A percentile compares a stretch with the other conserved stretches of the same genome.
Evolutionary conservation across 64 coral and sea anemone species (phyloP).

Genomic region (Cladopsammia gracilis): DNA sequence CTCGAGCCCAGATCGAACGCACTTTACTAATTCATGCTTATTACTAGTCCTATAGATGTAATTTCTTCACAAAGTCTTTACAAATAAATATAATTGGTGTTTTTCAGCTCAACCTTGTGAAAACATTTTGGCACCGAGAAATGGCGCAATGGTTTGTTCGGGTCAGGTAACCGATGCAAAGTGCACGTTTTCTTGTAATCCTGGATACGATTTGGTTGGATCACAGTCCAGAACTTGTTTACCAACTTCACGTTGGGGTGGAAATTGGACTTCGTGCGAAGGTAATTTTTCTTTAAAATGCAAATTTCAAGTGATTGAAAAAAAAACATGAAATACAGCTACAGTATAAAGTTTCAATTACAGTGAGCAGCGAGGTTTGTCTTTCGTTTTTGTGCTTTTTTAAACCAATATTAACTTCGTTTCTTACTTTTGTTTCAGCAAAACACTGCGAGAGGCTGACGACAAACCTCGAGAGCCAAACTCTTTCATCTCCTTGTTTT

Average conservation of each 20-base stretch:
- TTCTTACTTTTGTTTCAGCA: background rate
- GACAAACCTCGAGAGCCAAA: background rate
- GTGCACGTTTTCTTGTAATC: slow-evolving; percentile 49
- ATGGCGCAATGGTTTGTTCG: slow-evolving; percentile 50
- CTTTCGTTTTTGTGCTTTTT: background rate
- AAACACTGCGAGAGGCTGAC: background rate
- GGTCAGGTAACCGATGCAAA: slow-evolving; percentile 5
- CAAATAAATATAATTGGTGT: too few species aligned
- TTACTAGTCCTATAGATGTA: too few species aligned
- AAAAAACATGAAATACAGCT: background rate
- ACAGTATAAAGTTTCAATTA: background rate
- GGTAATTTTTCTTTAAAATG: too few species aligned
- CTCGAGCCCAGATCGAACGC: too few species aligned
- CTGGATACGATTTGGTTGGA: slow-evolving; percentile 27
- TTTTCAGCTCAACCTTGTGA: slow-evolving; percentile 62
- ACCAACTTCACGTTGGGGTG: slow-evolving; percentile 51
- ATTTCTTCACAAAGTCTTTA: too few species aligned
- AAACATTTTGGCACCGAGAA: background rate
- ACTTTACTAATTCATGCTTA: too few species aligned
- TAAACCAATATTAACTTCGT: background rate
- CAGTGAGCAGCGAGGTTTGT: too few species aligned
- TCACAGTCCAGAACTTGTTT: slow-evolving; percentile 43
- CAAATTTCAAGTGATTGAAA: too few species aligned
- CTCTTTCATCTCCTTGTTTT: slow-evolving; percentile 27
- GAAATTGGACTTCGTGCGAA: slow-evolving; percentile 1